Base-by-base conservation (phyloP, 2,888 invertebrate species). In the Leuctra nigra region DNA sequence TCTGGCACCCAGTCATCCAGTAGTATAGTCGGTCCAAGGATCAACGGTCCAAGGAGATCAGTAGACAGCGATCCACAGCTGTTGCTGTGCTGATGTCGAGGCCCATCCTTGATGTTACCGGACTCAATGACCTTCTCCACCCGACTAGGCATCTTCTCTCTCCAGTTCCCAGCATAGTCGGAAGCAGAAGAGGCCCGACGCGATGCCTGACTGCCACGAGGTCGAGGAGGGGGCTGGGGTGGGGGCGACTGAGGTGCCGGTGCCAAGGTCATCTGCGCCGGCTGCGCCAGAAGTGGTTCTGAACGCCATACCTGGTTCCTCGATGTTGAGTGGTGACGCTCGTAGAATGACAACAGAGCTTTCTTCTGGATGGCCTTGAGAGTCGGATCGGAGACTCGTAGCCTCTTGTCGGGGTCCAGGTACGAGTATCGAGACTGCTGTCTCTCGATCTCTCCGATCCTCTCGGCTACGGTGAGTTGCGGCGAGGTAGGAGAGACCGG, bases 311-410 rank as follows among this genome's bases (percentile, higher is more conserved):
- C 71, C 47, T 57, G 54, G 46, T 46, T 54, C 16, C 52, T 53
- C 63, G 63, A 63, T 65, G 65, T 64, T 61, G 64, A 58, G 53
- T 82, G 80, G 64, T 87, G 87, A 47, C 87, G 75, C 67, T 90
- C 88, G 69, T 89, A 88, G 67, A 87, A 91, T 1, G 86, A 86
- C 58, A 88, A 75, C 6, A 91, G 75, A 0, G 90, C 90, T 68
- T 88, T 87, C 72, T 90, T 89, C 67, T 90, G 90, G 59, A 87
- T 84, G 13, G 86, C 86, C 70, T 89, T 90, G 25, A 90, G 70
- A 1, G 88, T 85, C 7, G 86, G 65, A 64, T 73, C 73, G 24
- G 86, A 81, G 29, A 86, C 79, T 61, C 83, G 77, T 68, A 84
- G 84, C 59, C 81, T 82, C 69, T 86, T 87, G 52, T 83, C 84